These are phyloP conservation scores for Dolichallabes microphthalmus DNA, from an alignment of 2,113 vertebrate genomes.

Conservation along the genomic window DNA sequence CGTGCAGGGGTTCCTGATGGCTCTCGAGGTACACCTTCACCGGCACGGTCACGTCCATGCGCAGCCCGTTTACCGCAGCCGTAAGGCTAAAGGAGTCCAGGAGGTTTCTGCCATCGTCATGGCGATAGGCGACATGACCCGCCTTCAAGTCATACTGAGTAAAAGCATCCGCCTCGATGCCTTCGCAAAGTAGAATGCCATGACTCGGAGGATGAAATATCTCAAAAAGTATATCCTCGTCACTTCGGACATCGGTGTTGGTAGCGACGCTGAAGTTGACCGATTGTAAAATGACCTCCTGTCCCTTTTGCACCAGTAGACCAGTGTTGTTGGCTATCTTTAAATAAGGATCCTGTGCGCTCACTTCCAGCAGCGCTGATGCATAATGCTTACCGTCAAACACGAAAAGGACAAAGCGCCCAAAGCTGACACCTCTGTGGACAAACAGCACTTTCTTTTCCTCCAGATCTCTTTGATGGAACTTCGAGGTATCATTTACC, in stretches of 20 bases:
- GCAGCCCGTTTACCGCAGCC: slow-evolving; percentile 61
- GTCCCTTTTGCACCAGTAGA: slow-evolving; percentile 76
- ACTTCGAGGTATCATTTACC: slow-evolving; percentile 73
- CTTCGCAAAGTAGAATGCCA: slow-evolving; percentile 70
- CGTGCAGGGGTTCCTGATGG: slow-evolving; percentile 68
- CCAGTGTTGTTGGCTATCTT: slow-evolving; percentile 79
- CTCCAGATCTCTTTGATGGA: slow-evolving; percentile 79
- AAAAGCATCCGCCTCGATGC: slow-evolving; percentile 62
- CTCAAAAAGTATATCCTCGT: slow-evolving; percentile 74
- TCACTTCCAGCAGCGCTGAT: slow-evolving; percentile 80
- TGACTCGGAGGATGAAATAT: slow-evolving; percentile 74
- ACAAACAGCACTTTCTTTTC: slow-evolving; percentile 80
- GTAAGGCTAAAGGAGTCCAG: slow-evolving; percentile 79
- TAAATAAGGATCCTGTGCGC: slow-evolving; percentile 78
- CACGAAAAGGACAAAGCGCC: slow-evolving; percentile 83
- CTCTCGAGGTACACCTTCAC: slow-evolving; percentile 77
- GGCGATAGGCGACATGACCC: slow-evolving; percentile 73
- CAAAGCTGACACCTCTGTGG: slow-evolving; percentile 77
- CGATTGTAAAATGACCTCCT: slow-evolving; percentile 64
- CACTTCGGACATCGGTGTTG: slow-evolving; percentile 82
- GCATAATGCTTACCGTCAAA: slow-evolving; percentile 84
- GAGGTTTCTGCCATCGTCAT: slow-evolving; percentile 71
- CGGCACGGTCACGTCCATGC: slow-evolving; percentile 67
- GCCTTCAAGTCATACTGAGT: slow-evolving; percentile 76
- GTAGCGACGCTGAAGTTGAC: slow-evolving; percentile 79